Evolutionary conservation across 2,113 vertebrate genomes (phyloP).

Genomic region (Lagopus muta): DNA sequence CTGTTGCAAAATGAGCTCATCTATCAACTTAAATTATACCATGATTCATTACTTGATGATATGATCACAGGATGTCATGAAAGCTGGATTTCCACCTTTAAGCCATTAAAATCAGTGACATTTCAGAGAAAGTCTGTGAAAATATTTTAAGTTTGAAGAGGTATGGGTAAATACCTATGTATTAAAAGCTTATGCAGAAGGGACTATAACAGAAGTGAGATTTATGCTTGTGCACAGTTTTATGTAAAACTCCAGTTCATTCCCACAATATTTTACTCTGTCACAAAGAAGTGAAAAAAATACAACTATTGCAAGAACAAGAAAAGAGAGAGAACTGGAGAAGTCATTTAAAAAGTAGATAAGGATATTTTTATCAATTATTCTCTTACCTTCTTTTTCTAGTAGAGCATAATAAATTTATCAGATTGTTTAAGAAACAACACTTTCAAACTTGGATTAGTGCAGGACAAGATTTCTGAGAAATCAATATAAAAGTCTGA

Average conservation of each 20-base stretch:
- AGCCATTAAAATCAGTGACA: constrained; percentile 68
- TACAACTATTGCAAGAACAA: background rate
- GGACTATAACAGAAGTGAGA: background rate
- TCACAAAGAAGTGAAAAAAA: background rate
- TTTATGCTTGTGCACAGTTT: background rate
- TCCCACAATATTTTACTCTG: background rate
- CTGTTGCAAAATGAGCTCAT: constrained; percentile 69
- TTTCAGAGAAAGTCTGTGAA: constrained; percentile 39
- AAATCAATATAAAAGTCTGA: background rate
- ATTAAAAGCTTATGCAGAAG: constrained; percentile 13
- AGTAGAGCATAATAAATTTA: background rate
- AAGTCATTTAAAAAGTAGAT: background rate
- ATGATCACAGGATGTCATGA: constrained; percentile 46
- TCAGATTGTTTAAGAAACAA: background rate
- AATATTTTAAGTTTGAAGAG: constrained; percentile 40
- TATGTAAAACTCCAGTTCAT: background rate
- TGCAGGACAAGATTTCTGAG: background rate
- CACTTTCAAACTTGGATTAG: background rate
- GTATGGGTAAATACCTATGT: constrained; percentile 19
- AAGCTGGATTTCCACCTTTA: constrained; percentile 26
- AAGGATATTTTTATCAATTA: background rate
- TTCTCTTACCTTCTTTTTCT: background rate
- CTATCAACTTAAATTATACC: constrained; percentile 68
- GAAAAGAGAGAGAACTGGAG: background rate
- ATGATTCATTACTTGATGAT: constrained; percentile 46